Percentiles rank a stretch among this genome's conserved stretches.
phyloP scores from a whole-genome alignment of 2,888 invertebrate species.

The Sinodicranocentrus sp. region DNA sequence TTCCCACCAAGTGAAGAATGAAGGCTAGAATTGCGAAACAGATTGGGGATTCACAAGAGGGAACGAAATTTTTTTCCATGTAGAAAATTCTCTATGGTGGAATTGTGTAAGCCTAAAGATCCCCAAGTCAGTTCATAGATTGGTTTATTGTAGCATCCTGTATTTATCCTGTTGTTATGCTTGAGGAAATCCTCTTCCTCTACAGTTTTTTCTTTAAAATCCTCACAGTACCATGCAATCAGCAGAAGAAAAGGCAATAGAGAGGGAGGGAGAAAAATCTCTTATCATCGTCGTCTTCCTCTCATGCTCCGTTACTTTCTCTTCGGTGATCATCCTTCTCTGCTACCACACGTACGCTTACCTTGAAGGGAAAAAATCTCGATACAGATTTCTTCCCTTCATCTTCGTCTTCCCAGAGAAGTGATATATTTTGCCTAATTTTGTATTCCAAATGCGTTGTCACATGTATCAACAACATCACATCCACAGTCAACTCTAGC shows the following conservation, averaged over 20 bases:
- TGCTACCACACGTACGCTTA: too few relatives aligned
- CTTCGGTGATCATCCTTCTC: background rate
- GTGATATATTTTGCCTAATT: slow-evolving; percentile 3
- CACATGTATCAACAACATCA: slow-evolving; percentile 2
- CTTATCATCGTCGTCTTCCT: background rate
- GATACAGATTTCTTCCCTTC: too few relatives aligned
- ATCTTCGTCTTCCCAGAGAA: background rate
- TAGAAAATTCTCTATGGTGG: too few relatives aligned
- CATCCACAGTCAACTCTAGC: slow-evolving; percentile 1
- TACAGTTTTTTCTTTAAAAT: background rate
- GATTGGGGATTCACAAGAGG: background rate
- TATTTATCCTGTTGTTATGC: background rate
- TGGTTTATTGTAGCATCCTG: background rate
- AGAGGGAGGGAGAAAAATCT: background rate
- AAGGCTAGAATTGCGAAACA: background rate
- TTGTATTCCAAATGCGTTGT: slow-evolving; percentile 21
- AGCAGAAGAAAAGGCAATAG: background rate
- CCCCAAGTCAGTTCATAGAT: background rate
- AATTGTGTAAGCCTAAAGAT: too few relatives aligned
- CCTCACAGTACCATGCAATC: background rate
- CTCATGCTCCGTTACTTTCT: background rate
- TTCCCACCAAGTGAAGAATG: background rate
- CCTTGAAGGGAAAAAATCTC: too few relatives aligned
- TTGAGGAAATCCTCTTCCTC: background rate
- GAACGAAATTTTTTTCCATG: too few relatives aligned